Evolutionary conservation across 2,888 invertebrate species (phyloP), one percentile per base, ranked within the genome.

Genomic region (Xestia rhomboidea): DNA sequence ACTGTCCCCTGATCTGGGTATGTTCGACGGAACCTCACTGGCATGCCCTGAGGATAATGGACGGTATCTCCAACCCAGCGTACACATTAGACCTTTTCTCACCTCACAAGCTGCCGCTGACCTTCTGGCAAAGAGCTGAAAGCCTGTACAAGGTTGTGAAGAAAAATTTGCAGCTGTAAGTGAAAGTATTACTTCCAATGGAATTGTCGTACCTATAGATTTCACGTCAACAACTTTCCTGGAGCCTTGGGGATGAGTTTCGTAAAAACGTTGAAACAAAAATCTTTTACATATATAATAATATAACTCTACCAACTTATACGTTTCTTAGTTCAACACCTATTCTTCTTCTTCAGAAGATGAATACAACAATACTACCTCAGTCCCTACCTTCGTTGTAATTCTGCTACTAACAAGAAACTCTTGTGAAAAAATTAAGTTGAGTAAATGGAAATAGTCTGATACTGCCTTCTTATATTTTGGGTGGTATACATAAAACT

Each of bases 1-100:
- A 93, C 82, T 93, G 94, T 21, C 95, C 95, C 0, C 70, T 93
- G 1, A 94, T 95, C 64, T 95, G 95, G 95, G 69, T 94, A 15
- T 90, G 87, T 2, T 91, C 94, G 0, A 94, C 94, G 0, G 95
- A 95, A 80, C 91, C 94, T 0, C 94, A 95, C 68, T 94, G 94
- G 92, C 90, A 92, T 41, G 54, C 92, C 0, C 44, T 95, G 71
- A 90, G 90, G 38, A 4, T 95, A 1, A 86, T 95, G 3, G 95
- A 95, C 24, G 94, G 93, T 6, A 69, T 92, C 0, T 89, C 94
- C 0, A 95, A 94, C 76, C 94, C 95, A 0, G 91, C 95, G 0
- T 95, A 93, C 76, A 92, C 81, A 18, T 90, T 92, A 4, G 95
- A 95, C 71, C 13, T 94, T 8, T 92, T 94, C 68, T 90, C 94